Conservation (phyloP, 2,888 invertebrate species). For the Clunio marinus region DNA sequence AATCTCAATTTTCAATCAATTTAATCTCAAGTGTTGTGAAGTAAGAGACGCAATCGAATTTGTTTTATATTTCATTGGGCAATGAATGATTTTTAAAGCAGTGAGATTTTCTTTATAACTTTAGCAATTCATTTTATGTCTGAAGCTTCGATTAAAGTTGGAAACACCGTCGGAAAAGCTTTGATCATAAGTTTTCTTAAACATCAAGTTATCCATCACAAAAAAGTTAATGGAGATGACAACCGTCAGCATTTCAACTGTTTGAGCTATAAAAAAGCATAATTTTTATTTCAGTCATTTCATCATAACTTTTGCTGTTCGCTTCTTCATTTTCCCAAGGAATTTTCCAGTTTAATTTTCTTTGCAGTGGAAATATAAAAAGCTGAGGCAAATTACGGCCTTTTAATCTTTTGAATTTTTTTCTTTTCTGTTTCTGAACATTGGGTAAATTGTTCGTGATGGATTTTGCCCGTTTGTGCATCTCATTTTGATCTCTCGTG, state of each 20-base stretch:
- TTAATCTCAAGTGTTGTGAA: background rate
- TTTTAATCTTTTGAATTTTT: background rate
- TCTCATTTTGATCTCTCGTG: background rate
- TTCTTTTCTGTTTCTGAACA: background rate
- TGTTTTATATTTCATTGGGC: too few relatives aligned
- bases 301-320: background rate
- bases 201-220: too few relatives aligned
- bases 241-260: background rate
- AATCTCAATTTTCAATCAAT: background rate
- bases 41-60: background rate
- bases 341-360: background rate
- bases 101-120: too few relatives aligned
- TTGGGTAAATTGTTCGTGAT: background rate
- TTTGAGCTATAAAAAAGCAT: background rate
- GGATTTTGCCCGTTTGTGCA: background rate
- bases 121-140: too few relatives aligned
- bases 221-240: too few relatives aligned
- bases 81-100: too few relatives aligned
- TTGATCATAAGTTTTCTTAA: too few relatives aligned
- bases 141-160: background rate
- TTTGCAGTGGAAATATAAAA: too few relatives aligned
- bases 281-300: conserved; percentile 1
- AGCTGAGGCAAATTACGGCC: background rate
- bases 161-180: background rate
- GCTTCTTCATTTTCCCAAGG: background rate